phyloP scores from a whole-genome alignment of 1,140 invertebrate species.

The Harlomillsia oculata region DNA sequence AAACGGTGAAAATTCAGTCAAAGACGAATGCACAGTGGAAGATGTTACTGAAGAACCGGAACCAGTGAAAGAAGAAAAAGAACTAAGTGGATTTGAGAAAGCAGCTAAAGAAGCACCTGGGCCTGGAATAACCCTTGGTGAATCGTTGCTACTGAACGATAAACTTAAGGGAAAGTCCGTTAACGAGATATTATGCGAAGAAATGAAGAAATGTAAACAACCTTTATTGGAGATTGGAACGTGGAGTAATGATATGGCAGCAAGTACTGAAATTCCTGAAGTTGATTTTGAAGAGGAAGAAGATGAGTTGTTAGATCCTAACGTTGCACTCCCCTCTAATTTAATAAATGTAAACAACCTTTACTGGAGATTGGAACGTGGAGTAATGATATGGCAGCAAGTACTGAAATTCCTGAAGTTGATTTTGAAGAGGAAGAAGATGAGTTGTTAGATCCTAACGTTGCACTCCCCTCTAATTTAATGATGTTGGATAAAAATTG shows the following conservation, averaged over 20 bases:
- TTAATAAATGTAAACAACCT: constrained; percentile 41
- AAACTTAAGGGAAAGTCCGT: constrained; percentile 39
- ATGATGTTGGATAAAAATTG: constrained; percentile 38
- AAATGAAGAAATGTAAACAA: constrained; percentile 44
- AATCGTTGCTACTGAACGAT: constrained; percentile 32
- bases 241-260: constrained; percentile 80
- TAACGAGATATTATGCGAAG: constrained; percentile 44
- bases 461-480: constrained; percentile 40
- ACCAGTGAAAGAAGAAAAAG: constrained; percentile 17
- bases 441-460: constrained; percentile 40
- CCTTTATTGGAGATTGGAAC: constrained; percentile 68
- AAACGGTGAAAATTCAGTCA: not conserved
- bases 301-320: constrained; percentile 39
- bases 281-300: constrained; percentile 38
- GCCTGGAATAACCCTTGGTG: constrained; percentile 22
- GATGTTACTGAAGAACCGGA: not conserved
- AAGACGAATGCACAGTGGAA: not conserved
- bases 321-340: constrained; percentile 41
- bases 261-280: constrained; percentile 16
- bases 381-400: constrained; percentile 72
- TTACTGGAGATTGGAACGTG: constrained; percentile 76
- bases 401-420: constrained; percentile 15
- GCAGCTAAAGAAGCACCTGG: constrained; percentile 34
- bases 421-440: constrained; percentile 38
- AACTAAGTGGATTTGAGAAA: constrained; percentile 34